Conservation (phyloP, 2,888 invertebrate genomes). For the Drosophila quinaria region DNA sequence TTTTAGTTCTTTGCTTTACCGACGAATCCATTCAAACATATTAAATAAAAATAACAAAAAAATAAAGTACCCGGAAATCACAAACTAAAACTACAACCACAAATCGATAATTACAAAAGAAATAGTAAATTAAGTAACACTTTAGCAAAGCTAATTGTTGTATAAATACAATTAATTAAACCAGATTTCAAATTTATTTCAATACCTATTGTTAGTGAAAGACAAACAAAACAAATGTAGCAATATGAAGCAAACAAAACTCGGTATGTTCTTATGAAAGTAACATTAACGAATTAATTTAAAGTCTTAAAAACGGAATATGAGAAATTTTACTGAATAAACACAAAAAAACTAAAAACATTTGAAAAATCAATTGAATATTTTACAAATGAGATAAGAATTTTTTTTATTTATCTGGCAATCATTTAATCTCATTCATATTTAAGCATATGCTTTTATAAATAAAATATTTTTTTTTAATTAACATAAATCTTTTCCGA, state of each 20-base stretch:
- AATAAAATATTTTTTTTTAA: constrained; percentile 9
- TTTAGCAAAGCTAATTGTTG: constrained; percentile 85
- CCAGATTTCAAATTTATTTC: constrained; percentile 63
- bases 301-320: constrained; percentile 79
- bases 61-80: constrained; percentile 5
- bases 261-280: constrained; percentile 81
- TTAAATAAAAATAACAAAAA: background rate
- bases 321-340: constrained; percentile 81
- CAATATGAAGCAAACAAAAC: constrained; percentile 75
- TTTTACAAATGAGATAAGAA: constrained; percentile 18
- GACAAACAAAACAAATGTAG: constrained; percentile 59
- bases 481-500: constrained; percentile 34
- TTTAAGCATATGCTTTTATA: constrained; percentile 7
- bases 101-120: constrained; percentile 40
- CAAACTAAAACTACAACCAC: constrained; percentile 22
- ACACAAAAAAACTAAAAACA: constrained; percentile 28
- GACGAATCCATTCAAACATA: constrained; percentile 30
- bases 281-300: constrained; percentile 82
- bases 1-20: constrained; percentile 46
- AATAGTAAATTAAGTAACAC: constrained; percentile 62
- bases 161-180: constrained; percentile 68
- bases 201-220: constrained; percentile 40
- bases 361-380: constrained; percentile 18
- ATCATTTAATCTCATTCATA: constrained; percentile 25
- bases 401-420: constrained; percentile 4